Evolutionary conservation across 2,113 vertebrate genomes (phyloP), one percentile per base, ranked within the genome.

Genomic region (Ictalurus furcatus): DNA sequence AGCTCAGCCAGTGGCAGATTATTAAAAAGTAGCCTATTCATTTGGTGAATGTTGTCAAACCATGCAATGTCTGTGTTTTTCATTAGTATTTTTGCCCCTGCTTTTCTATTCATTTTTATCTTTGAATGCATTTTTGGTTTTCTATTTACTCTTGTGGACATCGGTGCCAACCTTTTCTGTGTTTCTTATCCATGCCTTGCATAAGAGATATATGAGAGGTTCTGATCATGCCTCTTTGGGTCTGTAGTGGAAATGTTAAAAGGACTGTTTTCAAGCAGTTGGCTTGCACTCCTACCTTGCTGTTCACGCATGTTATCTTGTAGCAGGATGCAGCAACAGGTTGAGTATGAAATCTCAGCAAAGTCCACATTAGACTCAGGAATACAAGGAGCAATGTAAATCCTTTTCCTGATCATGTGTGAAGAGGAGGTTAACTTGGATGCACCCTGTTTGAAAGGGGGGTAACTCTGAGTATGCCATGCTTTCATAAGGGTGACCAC

Each of bases 21-120:
- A 94, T 94, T 94, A 94, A 94, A 93, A 78, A 91, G 91, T 79
- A 91, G 90, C 79, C 90, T 90, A 92, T 94, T 94, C 93, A 94
- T 82, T 90, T 83, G 84, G 90, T 91, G 90, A 93, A 92, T 87
- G 86, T 92, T 94, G 92, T 95, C 93, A 93, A 94, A 85, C 88
- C 28, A 58, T 59, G 52, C 11, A 69, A 58, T 73, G 44, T 30
- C 9, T 61, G 28, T 58, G n/a, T 56, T 54, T 48, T 63, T 63
- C 74, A 34, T 63, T 69, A 58, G 14, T 40, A 94, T 76, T 71
- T 88, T 92, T 92, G 91, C 92, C 92, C 85, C 30, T 85, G 85
- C 87, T 89, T 89, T 94, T 91, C 95, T 91, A 94, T 94, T 92
- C 92, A 95, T 95, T 92, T 94, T 93, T 93, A 88, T 92, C 94